Evolutionary conservation across 2,888 invertebrate genomes (phyloP).

Genomic region (Lycophotia porphyrea): DNA sequence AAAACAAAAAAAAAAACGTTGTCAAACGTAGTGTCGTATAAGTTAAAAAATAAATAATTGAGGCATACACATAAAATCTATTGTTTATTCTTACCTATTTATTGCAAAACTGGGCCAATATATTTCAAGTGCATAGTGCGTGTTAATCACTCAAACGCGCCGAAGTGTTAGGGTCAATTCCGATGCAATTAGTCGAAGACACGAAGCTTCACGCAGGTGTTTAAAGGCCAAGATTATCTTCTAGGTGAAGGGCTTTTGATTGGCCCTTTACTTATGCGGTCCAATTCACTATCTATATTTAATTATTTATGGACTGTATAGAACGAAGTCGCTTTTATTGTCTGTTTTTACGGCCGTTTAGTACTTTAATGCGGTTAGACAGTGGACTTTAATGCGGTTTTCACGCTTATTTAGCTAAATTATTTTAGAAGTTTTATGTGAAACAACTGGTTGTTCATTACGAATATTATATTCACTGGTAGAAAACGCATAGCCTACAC

Average conservation of each 20-base stretch:
- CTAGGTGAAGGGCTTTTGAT: constrained; percentile 32
- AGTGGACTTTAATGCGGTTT: background rate
- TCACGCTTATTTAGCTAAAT: background rate
- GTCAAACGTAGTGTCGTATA: background rate
- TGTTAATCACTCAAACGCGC: constrained; percentile 27
- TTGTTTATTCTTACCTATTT: background rate
- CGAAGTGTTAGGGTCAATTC: constrained; percentile 17
- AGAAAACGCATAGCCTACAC: background rate
- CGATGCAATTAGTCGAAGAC: constrained; percentile 36
- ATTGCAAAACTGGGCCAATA: constrained; percentile 9
- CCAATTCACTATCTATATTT: background rate
- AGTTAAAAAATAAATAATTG: background rate
- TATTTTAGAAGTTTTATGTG: no score
- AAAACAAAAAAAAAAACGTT: background rate
- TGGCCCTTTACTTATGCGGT: background rate
- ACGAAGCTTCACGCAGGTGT: constrained; percentile 31
- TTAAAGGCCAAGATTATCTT: constrained; percentile 46
- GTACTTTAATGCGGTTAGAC: no score
- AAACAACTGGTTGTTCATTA: background rate
- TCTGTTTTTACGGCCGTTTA: background rate
- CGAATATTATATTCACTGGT: background rate
- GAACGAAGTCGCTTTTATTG: background rate
- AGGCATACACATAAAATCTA: background rate
- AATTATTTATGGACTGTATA: no score
- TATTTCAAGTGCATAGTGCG: background rate